A percentile compares a stretch with the other conserved stretches of the same genome.
These are phyloP conservation scores for Leucophenga varia DNA, from an alignment of 1,140 invertebrate species.

Conservation along the genomic window DNA sequence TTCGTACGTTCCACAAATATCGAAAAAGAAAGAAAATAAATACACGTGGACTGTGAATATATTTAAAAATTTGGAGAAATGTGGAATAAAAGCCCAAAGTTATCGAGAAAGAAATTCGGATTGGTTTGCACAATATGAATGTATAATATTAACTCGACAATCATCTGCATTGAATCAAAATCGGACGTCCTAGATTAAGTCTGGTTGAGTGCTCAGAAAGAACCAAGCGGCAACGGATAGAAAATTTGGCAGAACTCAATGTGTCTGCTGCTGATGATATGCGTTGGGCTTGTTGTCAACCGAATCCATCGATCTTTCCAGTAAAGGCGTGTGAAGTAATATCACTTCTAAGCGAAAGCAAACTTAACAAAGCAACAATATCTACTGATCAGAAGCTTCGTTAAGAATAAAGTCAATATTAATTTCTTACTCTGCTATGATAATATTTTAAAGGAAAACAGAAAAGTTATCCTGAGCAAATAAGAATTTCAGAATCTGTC, in stretches of 20 bases:
- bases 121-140: too few relatives aligned
- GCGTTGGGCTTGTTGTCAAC: conserved; percentile 3
- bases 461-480: too few relatives aligned
- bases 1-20: too few relatives aligned
- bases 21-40: too few relatives aligned
- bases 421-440: conserved; percentile 6
- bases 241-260: not conserved
- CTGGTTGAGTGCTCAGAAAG: conserved; percentile 7
- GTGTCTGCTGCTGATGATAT: too few relatives aligned
- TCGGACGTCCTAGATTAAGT: conserved; percentile 6
- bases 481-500: too few relatives aligned
- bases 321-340: conserved; percentile 5
- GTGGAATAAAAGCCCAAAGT: too few relatives aligned
- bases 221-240: conserved; percentile 6
- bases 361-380: conserved; percentile 5
- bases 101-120: too few relatives aligned
- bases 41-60: too few relatives aligned
- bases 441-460: conserved; percentile 3
- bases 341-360: not conserved
- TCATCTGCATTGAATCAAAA: too few relatives aligned
- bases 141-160: too few relatives aligned
- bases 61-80: too few relatives aligned
- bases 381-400: conserved; percentile 1
- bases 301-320: conserved; percentile 4
- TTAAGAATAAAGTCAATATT: not conserved